Conservation (phyloP, 1,140 invertebrate genomes). For the Medauroidea extradentata region DNA sequence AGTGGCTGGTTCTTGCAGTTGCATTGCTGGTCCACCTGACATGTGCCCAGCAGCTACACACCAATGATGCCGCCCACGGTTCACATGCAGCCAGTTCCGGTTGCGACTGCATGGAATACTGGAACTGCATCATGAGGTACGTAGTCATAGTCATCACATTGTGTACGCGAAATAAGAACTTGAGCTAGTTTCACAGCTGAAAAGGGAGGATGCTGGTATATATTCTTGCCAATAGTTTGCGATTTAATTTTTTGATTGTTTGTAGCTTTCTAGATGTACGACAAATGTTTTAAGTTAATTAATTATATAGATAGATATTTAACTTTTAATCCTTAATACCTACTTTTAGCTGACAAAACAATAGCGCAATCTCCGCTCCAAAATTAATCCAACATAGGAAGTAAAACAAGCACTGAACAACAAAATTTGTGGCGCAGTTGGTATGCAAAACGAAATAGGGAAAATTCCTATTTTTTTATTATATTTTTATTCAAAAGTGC, state of each 20-base stretch:
- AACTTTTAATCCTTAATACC: neutral
- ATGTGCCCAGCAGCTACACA: neutral
- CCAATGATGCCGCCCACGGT: conserved; percentile 1
- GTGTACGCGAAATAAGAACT: neutral
- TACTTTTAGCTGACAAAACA: too few relatives aligned
- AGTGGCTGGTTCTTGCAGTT: too few relatives aligned
- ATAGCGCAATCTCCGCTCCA: too few relatives aligned
- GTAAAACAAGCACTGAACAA: neutral
- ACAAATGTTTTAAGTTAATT: neutral
- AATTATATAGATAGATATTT: neutral
- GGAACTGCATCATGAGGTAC: conserved; percentile 41
- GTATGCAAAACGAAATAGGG: too few relatives aligned
- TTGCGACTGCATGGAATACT: conserved; percentile 47
- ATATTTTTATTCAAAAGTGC: too few relatives aligned
- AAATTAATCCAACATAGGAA: too few relatives aligned
- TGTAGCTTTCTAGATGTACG: neutral
- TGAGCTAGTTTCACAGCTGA: neutral
- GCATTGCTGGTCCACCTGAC: too few relatives aligned
- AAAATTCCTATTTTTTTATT: too few relatives aligned
- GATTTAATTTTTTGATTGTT: neutral
- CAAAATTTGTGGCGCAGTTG: too few relatives aligned
- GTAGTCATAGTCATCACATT: neutral
- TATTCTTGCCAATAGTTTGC: neutral
- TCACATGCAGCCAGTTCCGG: conserved; percentile 8
- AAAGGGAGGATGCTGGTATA: neutral